These are phyloP conservation scores for Achlya flavicornis DNA, from an alignment of 2,888 invertebrate species.

Conservation along the genomic window DNA sequence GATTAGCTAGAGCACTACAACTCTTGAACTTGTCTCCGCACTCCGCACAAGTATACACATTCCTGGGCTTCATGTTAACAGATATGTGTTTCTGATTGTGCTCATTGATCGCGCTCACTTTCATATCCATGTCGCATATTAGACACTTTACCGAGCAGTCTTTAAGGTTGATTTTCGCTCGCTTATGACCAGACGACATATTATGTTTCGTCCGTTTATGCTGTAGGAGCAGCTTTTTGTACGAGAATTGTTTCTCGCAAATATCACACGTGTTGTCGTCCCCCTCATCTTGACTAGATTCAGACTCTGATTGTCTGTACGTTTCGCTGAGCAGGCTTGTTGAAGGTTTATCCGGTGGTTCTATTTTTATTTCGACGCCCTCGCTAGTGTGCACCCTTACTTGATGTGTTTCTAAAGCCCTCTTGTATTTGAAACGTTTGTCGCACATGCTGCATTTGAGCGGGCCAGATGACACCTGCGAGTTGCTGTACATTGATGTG, in stretches of 20 bases:
- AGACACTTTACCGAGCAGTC: slow-evolving; percentile 74
- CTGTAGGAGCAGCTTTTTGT: slow-evolving; percentile 66
- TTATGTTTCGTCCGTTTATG: slow-evolving; percentile 77
- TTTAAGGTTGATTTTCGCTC: slow-evolving; percentile 71
- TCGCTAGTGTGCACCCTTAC: slow-evolving; percentile 44
- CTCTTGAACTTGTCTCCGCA: slow-evolving; percentile 72
- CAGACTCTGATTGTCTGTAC: slow-evolving; percentile 56
- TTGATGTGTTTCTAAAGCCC: slow-evolving; percentile 56
- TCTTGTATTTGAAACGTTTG: slow-evolving; percentile 72
- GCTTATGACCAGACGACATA: slow-evolving; percentile 71
- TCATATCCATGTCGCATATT: slow-evolving; percentile 76
- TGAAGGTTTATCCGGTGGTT: slow-evolving; percentile 56
- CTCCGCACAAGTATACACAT: slow-evolving; percentile 74
- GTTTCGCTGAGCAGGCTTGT: slow-evolving; percentile 48
- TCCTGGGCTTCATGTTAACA: slow-evolving; percentile 70
- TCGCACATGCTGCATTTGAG: slow-evolving; percentile 64
- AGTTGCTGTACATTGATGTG: slow-evolving; percentile 49
- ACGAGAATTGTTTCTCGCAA: slow-evolving; percentile 78
- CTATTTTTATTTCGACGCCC: slow-evolving; percentile 50
- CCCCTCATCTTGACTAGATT: slow-evolving; percentile 71
- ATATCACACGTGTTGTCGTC: slow-evolving; percentile 77
- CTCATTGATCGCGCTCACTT: slow-evolving; percentile 69
- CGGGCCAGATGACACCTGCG: slow-evolving; percentile 37
- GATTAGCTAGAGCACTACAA: slow-evolving; percentile 67
- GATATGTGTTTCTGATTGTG: slow-evolving; percentile 75